Evolutionary conservation across 2,797 vertebrate genomes (phyloP).

Genomic region (Sebastiscus albofasciatus): DNA sequence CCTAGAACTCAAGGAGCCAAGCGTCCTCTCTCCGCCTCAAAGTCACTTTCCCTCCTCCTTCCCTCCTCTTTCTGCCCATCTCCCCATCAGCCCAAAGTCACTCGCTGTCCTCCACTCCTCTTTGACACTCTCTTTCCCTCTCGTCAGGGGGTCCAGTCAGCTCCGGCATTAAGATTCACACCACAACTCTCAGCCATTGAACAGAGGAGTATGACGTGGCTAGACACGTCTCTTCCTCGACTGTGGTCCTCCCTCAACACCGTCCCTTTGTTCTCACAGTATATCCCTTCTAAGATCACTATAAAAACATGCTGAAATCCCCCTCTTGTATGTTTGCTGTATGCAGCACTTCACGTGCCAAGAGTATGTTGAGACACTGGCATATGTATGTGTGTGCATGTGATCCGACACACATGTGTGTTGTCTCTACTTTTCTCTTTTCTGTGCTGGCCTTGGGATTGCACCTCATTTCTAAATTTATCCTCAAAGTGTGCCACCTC

Average conservation of each 20-base stretch:
- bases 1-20: slow-evolving; percentile 53
- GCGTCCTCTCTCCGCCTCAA: slow-evolving; percentile 60
- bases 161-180: slow-evolving; percentile 53
- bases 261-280: not conserved
- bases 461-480: slow-evolving; percentile 88
- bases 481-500: slow-evolving; percentile 93
- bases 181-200: slow-evolving; percentile 28
- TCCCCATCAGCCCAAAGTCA: slow-evolving; percentile 48
- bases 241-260: not conserved
- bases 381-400: slow-evolving; percentile 3
- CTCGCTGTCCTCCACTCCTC: slow-evolving; percentile 4
- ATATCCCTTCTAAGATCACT: not conserved
- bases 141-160: slow-evolving; percentile 58
- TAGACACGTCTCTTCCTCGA: not conserved
- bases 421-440: slow-evolving; percentile 55
- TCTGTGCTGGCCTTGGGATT: slow-evolving; percentile 79
- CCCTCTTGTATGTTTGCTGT: not conserved
- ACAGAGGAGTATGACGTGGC: slow-evolving; percentile 19
- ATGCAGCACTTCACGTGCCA: not conserved
- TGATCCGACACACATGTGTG: slow-evolving; percentile 42
- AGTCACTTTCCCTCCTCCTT: slow-evolving; percentile 64
- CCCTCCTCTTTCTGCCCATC: slow-evolving; percentile 21
- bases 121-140: slow-evolving; percentile 26
- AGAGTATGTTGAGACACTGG: slow-evolving; percentile 18
- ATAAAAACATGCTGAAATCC: not conserved